Conservation (phyloP, 2,888 invertebrate species). For the Priapulus caudatus region DNA sequence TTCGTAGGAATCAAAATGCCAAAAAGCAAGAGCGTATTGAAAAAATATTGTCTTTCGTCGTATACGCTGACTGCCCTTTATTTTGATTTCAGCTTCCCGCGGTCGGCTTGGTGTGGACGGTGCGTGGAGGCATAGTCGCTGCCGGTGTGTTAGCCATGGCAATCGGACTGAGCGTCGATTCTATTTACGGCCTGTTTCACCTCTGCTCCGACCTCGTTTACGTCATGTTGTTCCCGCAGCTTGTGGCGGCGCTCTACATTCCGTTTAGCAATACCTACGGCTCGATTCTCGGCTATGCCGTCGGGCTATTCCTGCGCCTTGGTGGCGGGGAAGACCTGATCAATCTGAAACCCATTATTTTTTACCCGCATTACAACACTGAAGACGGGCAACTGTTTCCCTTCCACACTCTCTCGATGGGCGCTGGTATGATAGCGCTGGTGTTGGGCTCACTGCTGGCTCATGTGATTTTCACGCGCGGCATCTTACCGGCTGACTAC, state of each 20-base stretch:
- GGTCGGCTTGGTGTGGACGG: conserved; percentile 76
- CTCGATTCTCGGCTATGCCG: conserved; percentile 60
- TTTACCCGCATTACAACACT: conserved; percentile 59
- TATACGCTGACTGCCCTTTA: too few relatives aligned
- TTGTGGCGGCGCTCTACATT: conserved; percentile 93
- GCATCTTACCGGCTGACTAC: too few relatives aligned
- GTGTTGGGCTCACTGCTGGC: too few relatives aligned
- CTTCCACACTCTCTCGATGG: conserved; percentile 92
- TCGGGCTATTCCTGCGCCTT: conserved; percentile 62
- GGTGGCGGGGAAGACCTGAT: conserved; percentile 77
- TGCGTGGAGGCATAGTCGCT: conserved; percentile 78
- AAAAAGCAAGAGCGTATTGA: too few relatives aligned
- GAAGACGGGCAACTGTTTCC: conserved; percentile 75
- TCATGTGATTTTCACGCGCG: too few relatives aligned
- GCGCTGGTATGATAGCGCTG: too few relatives aligned
- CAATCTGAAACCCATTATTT: conserved; percentile 65
- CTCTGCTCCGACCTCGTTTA: conserved; percentile 98
- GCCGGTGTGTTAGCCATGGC: conserved; percentile 82
- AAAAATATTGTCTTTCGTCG: too few relatives aligned
- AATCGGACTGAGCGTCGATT: conserved; percentile 93
- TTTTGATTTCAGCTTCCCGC: conserved; percentile 80
- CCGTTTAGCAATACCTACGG: conserved; percentile 96
- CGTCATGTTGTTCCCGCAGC: conserved; percentile 94
- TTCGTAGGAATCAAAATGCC: too few relatives aligned
- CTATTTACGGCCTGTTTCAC: conserved; percentile 96